These are phyloP conservation scores for Zoanthus solanderi DNA, from an alignment of 92 coral and sea anemone genomes.

Conservation along the genomic window DNA sequence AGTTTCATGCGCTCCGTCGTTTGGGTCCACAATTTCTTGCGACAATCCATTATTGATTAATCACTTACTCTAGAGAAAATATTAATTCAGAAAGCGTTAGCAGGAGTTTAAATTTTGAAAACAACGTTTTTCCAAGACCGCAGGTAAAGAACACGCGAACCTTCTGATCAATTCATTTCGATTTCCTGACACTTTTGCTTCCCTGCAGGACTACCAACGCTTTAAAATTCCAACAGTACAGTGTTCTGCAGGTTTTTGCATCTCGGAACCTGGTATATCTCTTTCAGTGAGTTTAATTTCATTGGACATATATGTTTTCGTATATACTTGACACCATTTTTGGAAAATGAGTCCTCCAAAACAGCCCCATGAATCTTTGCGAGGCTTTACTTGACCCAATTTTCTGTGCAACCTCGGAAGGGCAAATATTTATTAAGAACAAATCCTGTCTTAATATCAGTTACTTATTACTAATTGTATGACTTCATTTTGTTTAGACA, in stretches of 20 bases:
- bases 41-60: constrained; percentile 57
- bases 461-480: no score
- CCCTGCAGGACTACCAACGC: constrained; percentile 63
- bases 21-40: constrained; percentile 57
- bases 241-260: constrained; percentile 11
- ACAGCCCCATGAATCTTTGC: constrained; percentile 8
- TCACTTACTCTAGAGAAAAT: constrained; percentile 57
- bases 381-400: no score
- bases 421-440: no score
- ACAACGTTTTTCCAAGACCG: background rate
- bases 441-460: no score
- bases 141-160: background rate
- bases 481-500: background rate
- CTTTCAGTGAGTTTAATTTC: no score
- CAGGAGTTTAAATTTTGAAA: constrained; percentile 16
- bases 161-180: constrained; percentile 38
- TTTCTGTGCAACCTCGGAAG: no score
- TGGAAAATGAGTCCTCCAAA: background rate
- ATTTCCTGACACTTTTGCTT: constrained; percentile 53
- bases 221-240: constrained; percentile 59
- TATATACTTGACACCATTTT: background rate
- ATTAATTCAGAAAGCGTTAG: constrained; percentile 29
- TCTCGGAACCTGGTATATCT: constrained; percentile 9
- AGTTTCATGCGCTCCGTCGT: constrained; percentile 55
- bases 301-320: background rate